Conservation (phyloP, 2,888 invertebrate genomes). For the Agrochola litura region DNA sequence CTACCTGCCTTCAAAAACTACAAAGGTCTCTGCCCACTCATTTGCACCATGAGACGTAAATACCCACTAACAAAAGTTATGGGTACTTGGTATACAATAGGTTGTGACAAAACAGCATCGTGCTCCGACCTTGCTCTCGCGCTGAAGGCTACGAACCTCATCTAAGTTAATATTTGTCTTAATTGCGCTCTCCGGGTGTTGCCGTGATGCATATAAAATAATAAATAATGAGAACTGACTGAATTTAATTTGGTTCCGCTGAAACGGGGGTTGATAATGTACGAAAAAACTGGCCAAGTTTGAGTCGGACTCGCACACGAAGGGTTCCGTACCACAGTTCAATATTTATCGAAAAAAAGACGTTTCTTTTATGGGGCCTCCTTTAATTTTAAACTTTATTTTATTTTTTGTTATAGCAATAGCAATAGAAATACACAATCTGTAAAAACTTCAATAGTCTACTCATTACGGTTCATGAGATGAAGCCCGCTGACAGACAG, state of each 20-base stretch:
- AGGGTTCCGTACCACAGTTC: no score
- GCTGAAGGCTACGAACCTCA: slow-evolving; percentile 75
- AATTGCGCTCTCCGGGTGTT: slow-evolving; percentile 29
- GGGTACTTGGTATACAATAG: slow-evolving; percentile 62
- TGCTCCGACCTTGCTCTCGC: slow-evolving; percentile 79
- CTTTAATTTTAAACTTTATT: no score
- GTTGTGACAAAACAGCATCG: slow-evolving; percentile 71
- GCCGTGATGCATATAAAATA: background rate
- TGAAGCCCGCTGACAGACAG: no score
- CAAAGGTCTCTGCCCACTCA: slow-evolving; percentile 29
- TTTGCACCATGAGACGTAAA: slow-evolving; percentile 34
- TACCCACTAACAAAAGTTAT: slow-evolving; percentile 41
- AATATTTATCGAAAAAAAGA: no score
- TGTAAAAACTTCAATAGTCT: no score
- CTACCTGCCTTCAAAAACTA: slow-evolving; percentile 9
- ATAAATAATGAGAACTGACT: background rate
- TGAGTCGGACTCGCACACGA: no score
- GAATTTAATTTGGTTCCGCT: background rate
- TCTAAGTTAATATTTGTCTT: slow-evolving; percentile 65
- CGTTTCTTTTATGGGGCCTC: no score
- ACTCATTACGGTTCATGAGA: no score
- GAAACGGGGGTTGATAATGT: background rate
- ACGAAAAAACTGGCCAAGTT: background rate
- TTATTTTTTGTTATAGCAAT: no score
- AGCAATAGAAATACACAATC: no score